A percentile compares a stretch with the other conserved stretches of the same genome.
These are phyloP conservation scores for Promerops cafer DNA, from an alignment of 2,113 vertebrate genomes.

Conservation along the genomic window DNA sequence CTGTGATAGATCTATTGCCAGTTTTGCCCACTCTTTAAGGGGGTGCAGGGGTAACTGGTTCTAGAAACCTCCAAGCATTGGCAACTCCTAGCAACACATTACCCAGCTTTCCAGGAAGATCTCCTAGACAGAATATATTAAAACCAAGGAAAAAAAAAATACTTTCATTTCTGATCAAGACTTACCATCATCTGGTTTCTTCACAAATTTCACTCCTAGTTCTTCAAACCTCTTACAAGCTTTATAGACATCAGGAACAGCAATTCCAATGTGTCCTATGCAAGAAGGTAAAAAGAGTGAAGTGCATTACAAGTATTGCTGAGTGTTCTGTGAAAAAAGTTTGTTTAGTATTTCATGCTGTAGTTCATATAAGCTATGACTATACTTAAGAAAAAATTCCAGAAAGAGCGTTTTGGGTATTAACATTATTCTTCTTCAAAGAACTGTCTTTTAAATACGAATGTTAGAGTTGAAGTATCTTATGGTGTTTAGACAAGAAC, in stretches of 20 bases:
- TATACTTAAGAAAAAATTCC: background rate
- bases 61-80: background rate
- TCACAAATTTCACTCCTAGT: conserved; percentile 92
- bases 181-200: conserved; percentile 94
- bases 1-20: background rate
- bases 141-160: background rate
- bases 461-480: background rate
- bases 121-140: background rate
- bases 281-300: background rate
- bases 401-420: background rate
- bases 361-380: background rate
- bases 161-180: background rate
- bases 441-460: background rate
- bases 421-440: background rate
- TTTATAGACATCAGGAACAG: conserved; percentile 88
- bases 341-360: background rate
- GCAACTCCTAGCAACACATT: background rate
- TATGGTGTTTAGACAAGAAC: background rate
- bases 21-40: background rate
- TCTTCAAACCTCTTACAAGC: conserved; percentile 95
- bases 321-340: background rate
- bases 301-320: background rate
- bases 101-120: background rate
- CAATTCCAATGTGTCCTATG: conserved; percentile 95
- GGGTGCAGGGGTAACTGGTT: background rate